These are phyloP conservation scores for Oriolus oriolus DNA, from an alignment of 2,113 vertebrate species.

Conservation along the genomic window DNA sequence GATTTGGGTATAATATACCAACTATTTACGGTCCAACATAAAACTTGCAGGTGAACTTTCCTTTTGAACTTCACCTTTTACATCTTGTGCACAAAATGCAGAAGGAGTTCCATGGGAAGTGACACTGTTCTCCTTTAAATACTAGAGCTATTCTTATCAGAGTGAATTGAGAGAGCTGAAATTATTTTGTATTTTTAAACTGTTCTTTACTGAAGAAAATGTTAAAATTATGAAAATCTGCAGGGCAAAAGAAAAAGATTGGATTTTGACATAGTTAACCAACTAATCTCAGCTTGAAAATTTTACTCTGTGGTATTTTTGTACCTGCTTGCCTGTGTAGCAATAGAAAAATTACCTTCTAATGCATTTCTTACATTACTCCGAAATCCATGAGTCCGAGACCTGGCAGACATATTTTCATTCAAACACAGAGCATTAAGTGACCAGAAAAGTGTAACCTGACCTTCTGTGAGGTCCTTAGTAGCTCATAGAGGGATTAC, in stretches of 20 bases:
- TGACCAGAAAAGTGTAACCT: not conserved
- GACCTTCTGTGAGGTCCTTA: not conserved
- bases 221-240: not conserved
- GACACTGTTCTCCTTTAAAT: not conserved
- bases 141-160: not conserved
- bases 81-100: not conserved
- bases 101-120: not conserved
- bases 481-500: not conserved
- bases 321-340: not conserved
- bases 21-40: not conserved
- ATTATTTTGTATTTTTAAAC: not conserved
- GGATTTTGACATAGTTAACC: not conserved
- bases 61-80: not conserved
- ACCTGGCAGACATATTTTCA: not conserved
- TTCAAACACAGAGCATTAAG: not conserved
- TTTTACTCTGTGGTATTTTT: not conserved
- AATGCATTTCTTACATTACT: not conserved
- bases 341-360: not conserved
- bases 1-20: not conserved
- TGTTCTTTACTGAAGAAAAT: not conserved
- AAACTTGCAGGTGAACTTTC: not conserved
- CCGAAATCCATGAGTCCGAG: not conserved
- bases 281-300: not conserved
- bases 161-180: not conserved
- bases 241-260: fast-evolving